Conservation (phyloP, 2,113 vertebrate genomes). For the Dasyurus viverrinus region DNA sequence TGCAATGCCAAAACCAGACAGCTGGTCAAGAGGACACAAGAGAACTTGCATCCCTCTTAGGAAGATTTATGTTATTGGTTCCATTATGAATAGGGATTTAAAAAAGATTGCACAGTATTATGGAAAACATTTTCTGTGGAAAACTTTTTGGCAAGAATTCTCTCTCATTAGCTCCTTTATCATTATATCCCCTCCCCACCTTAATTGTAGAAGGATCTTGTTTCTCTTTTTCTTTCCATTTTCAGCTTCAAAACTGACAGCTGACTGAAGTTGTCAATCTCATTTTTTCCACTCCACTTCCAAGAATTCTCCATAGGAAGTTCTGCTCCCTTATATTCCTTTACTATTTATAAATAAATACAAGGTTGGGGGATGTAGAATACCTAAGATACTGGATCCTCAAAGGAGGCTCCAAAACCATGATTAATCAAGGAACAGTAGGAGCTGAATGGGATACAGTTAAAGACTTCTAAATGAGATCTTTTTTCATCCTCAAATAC, state of each 20-base stretch:
- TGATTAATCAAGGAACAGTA: neutral
- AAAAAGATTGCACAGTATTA: neutral
- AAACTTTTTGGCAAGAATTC: neutral
- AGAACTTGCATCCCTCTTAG: conserved; percentile 8
- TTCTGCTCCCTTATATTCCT: neutral
- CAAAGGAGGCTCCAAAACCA: neutral
- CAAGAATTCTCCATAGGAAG: neutral
- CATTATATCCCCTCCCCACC: neutral
- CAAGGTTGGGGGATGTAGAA: neutral
- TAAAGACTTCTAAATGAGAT: neutral
- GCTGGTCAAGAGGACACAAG: neutral
- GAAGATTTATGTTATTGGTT: conserved; percentile 44
- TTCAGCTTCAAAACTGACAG: neutral
- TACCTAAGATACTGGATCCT: neutral
- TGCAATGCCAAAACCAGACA: neutral
- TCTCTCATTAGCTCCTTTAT: neutral
- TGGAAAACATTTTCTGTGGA: neutral
- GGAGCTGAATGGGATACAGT: neutral
- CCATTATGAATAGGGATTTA: neutral
- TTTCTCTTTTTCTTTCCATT: neutral
- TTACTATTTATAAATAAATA: neutral
- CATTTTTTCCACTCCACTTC: neutral
- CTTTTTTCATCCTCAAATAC: neutral
- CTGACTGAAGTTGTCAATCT: neutral
- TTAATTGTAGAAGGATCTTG: neutral